Percentiles rank a stretch among this genome's conserved stretches.
These are phyloP conservation scores for Orthosia cruda DNA, from an alignment of 2,888 invertebrate species.

Conservation along the genomic window DNA sequence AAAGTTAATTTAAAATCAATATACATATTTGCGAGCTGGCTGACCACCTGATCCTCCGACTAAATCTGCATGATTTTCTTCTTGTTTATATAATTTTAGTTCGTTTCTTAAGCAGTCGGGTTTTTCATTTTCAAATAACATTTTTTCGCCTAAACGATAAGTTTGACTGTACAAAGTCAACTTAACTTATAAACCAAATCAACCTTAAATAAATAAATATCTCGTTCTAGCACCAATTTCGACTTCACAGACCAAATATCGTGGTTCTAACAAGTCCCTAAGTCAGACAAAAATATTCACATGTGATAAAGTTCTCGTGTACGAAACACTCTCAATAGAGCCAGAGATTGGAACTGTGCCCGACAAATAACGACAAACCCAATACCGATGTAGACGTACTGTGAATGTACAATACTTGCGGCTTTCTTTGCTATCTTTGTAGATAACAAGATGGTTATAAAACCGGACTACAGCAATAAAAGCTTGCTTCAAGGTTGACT, in stretches of 20 bases:
- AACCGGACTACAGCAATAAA: neutral
- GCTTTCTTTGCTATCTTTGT: constrained; percentile 22
- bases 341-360: constrained; percentile 60
- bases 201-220: neutral
- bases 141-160: too few species aligned
- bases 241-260: neutral
- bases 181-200: neutral
- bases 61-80: too few species aligned
- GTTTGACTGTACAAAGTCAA: neutral
- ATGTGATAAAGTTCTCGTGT: constrained; percentile 51
- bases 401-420: constrained; percentile 39
- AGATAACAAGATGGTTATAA: constrained; percentile 10
- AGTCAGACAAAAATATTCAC: constrained; percentile 50
- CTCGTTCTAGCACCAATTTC: neutral
- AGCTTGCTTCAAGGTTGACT: neutral
- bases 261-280: constrained; percentile 37
- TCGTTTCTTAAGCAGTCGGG: too few species aligned
- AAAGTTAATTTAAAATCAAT: too few species aligned
- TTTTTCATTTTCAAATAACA: too few species aligned
- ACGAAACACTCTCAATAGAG: constrained; percentile 48
- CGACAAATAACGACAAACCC: too few species aligned
- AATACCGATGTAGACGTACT: constrained; percentile 46
- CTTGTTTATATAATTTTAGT: too few species aligned
- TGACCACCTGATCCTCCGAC: too few species aligned
- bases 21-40: too few species aligned